Evolutionary conservation across 2,888 invertebrate genomes (phyloP), one percentile per base, ranked within the genome.

Genomic region (Hirtodrosophila trivittata): DNA sequence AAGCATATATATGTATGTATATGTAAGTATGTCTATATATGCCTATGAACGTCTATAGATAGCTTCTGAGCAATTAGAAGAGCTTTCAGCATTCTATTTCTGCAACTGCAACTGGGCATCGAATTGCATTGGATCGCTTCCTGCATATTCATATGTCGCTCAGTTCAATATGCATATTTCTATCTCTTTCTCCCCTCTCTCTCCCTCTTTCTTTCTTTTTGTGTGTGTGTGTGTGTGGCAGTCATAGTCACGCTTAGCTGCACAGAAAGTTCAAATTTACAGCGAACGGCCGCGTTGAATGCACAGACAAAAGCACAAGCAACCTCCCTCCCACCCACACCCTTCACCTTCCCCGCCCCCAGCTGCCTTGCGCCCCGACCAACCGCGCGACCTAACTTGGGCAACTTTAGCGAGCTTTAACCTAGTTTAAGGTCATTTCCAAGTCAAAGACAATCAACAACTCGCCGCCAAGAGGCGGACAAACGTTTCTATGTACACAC

Each of bases 361-460:
- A 21, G 4, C 8, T 37, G 25, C 16, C 35, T 18, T 18, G 3
- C 16, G 3, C 35, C 32, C 41, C 43, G 9, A 14, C 14, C 30
- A 21, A 33, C 16, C 10, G 7, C 41, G 9, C 35, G 18, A 28
- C 49, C 26, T 54, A 65, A 55, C 57, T 55, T 69, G 60, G 75
- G 65, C 60, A 81, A 75, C 77, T 71, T 74, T 72, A 49, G 62
- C 77, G 74, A 87, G 87, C 89, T 89, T 89, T 89, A 88, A 89
- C 89, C 89, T 81, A 89, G 86, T 88, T 89, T 87, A 88, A 89
- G 89, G 89, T 89, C 89, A 89, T 88, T 86, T 72, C 57, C 64
- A 66, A 86, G 72, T 76, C 78, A 75, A 83, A 81, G 77, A 83
- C 75, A 83, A 82, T 60, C 67, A 78, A 60, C 69, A 72, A 62